phyloP scores from a whole-genome alignment of 2,113 vertebrate species.

The Epinephelus lanceolatus region DNA sequence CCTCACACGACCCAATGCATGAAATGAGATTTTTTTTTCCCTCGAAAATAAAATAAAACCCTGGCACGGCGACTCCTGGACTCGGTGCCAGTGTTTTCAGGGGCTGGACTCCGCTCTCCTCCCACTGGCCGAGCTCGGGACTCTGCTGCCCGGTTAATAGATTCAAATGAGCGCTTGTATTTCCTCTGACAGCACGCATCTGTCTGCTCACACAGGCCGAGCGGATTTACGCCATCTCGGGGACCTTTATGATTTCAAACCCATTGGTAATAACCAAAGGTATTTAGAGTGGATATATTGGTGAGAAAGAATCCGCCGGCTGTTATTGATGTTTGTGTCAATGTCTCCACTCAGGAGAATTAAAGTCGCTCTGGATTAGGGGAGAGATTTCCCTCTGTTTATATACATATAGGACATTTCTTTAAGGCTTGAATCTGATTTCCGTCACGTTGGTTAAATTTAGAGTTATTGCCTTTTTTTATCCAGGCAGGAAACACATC shows the following conservation, averaged over 20 bases:
- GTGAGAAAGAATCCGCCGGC: constrained; percentile 4
- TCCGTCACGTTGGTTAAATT: constrained; percentile 44
- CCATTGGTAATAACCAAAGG: constrained; percentile 49
- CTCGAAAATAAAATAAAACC: constrained; percentile 13
- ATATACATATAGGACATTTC: constrained; percentile 36
- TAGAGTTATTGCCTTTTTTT: constrained; percentile 61
- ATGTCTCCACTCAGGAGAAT: constrained; percentile 1
- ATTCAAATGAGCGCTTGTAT: constrained; percentile 81
- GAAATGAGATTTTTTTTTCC: neutral
- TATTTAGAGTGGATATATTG: constrained; percentile 39
- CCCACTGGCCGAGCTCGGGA: constrained; percentile 11
- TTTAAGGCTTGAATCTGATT: constrained; percentile 46
- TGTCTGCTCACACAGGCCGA: constrained; percentile 65
- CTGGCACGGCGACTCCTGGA: constrained; percentile 41
- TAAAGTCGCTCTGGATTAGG: constrained; percentile 14
- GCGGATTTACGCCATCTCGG: constrained; percentile 30
- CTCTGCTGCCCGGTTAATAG: constrained; percentile 73
- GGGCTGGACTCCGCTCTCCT: neutral
- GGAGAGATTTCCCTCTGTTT: constrained; percentile 11
- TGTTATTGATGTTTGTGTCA: constrained; percentile 63
- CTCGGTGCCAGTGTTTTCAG: neutral
- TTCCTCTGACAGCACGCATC: constrained; percentile 82
- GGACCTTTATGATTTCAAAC: constrained; percentile 36
- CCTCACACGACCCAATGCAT: neutral
- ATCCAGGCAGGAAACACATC: neutral